Evolutionary conservation across 2,888 invertebrate species (phyloP), one percentile per base, ranked within the genome.

Genomic region (Melanchra persicariae): DNA sequence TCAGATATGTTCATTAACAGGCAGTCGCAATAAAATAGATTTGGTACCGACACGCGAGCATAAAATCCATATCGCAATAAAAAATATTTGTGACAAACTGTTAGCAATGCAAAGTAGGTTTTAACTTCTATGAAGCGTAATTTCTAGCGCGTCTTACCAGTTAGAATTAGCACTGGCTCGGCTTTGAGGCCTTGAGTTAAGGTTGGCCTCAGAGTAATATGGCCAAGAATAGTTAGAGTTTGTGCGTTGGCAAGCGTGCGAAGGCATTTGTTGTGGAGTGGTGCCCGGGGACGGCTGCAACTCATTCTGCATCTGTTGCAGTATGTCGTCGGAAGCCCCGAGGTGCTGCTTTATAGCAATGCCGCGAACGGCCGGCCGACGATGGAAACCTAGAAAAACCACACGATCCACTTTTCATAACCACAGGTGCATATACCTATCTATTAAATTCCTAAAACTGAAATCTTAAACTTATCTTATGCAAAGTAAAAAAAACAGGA

Each of bases 311-410:
- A 98, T 97, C 90, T 98, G 98, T 85, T 98, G 97, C 0, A 98
- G 94, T 52, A 98, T 98, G 87, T 98, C 98, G 77, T 97, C 98
- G 0, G 98, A 97, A 15, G 98, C 97, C 17, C 98, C 98, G 79
- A 98, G 97, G 81, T 98, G 97, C n/a, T 98, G 98, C 89, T 98
- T 98, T 47, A 93, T 90, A 0, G 94, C 93, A 78, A 99, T 98
- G 0, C 98, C 98, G 1, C 98, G 97, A 2, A 99, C 98, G 1
- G 98, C 98, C 0, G 98, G 98, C n/a, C 98, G 96, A 49, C 98
- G 97, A 87, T 98, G 98, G 91, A 99, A 98, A 0, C 96, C 96
- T 96, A 51, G n/a, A 76, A 75, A 2, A 34, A 4, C 24, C 45
- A n/a, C 15, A 15, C 3, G 45, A 4, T 54, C 45, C n/a, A 37